Evolutionary conservation across 1,140 invertebrate genomes (phyloP), one percentile per base, ranked within the genome.

Genomic region (Brachionus asplanchnoidis): DNA sequence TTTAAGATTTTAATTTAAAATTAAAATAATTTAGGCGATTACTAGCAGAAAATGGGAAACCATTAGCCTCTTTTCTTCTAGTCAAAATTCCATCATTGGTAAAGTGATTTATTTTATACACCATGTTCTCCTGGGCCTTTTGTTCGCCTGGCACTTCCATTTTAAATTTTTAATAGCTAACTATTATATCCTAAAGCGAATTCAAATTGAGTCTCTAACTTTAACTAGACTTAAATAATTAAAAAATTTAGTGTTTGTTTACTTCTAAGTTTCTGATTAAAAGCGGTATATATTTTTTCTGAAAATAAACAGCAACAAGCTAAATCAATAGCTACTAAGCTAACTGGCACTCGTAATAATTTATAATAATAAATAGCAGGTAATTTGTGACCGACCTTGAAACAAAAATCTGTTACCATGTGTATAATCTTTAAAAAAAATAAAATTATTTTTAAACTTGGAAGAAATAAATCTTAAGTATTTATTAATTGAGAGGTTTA

Each of bases 341-440:
- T 17, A 73, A 40, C 4, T 40, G 20, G n/a, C n/a, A 73, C 7
- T 40, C n/a, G 42, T 73, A 73, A 73, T 73, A 73, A 73, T 46
- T 73, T 73, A 32, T 68, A 68, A 73, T 20, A 73, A 42, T 73
- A 73, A 42, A 73, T 42, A 17, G 40, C 14, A 20, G 28, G 28
- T 11, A 40, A 73, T 73, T 17, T 73, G 65, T 73, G 68, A 40
- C 68, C 68, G 68, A 73, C 68, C 68, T 73, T 73, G 32, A 73
- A 42, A 73, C 17, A 73, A 20, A 68, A 73, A 12, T 42, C 2
- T 73, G 68, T 73, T 73, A 40, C 68, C 40, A 73, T 73, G 68
- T 73, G 20, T 73, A 40, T 73, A 42, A 73, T 28, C 26, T 32
- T 68, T n/a, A 28, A 32, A 4, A n/a, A 11, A 23, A 28, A 23